phyloP scores from a whole-genome alignment of 2,888 invertebrate genomes.

The Neoscelio sp. region DNA sequence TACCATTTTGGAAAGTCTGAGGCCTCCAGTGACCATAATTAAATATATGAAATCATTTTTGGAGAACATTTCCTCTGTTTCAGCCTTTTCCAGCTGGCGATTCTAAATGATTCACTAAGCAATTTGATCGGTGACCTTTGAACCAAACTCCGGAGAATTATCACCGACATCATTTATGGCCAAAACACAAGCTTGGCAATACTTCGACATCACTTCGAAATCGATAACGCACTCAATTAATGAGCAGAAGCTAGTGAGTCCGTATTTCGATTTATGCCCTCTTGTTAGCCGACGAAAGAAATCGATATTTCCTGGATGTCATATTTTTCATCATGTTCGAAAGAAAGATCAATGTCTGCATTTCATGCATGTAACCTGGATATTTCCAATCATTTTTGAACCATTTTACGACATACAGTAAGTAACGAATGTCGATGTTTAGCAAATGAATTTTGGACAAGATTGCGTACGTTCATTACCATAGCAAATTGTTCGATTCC shows the following conservation, averaged over 20 bases:
- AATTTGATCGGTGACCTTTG: background rate
- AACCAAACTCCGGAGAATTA: conserved; percentile 10
- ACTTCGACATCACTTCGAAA: conserved; percentile 18
- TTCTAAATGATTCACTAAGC: conserved; percentile 10
- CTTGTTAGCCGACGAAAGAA: conserved; percentile 10
- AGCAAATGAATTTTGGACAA: too few species aligned
- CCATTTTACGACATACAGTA: too few species aligned
- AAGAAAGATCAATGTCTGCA: too few species aligned
- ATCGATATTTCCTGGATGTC: background rate
- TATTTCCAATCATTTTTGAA: too few species aligned
- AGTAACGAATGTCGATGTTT: too few species aligned
- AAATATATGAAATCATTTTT: too few species aligned
- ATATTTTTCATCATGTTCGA: too few species aligned
- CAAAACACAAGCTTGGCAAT: conserved; percentile 14
- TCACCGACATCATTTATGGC: background rate
- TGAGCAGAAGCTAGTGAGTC: conserved; percentile 12
- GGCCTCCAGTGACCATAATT: too few species aligned
- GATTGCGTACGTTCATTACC: too few species aligned
- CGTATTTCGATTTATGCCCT: conserved; percentile 30
- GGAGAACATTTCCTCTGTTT: background rate
- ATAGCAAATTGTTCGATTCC: too few species aligned
- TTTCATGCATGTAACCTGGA: too few species aligned
- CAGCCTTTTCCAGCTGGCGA: conserved; percentile 14
- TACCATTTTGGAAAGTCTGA: too few species aligned
- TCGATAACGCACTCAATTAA: conserved; percentile 20